Conservation (phyloP, 2,797 vertebrate genomes). For the Thripadectes ignobilis region DNA sequence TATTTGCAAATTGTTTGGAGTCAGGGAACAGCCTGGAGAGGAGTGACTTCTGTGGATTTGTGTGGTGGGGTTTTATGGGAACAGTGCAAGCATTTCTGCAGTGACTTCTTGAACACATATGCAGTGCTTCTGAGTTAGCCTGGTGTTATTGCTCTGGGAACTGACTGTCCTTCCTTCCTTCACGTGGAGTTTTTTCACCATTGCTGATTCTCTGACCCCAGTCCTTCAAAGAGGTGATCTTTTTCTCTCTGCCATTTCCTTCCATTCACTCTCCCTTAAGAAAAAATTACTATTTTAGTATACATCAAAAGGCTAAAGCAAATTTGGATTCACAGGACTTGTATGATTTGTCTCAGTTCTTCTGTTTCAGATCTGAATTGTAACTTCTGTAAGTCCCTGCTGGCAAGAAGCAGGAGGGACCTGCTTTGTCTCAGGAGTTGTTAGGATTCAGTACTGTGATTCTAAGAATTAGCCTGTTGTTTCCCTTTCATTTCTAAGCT, state of each 20-base stretch:
- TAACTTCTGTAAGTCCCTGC: background rate
- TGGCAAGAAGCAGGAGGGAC: background rate
- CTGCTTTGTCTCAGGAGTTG: background rate
- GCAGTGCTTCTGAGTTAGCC: background rate
- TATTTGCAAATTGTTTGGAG: background rate
- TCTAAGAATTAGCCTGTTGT: background rate
- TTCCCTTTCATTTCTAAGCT: background rate
- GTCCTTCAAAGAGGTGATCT: background rate
- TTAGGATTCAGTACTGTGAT: background rate
- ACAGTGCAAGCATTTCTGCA: background rate
- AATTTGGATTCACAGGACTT: background rate
- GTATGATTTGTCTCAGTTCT: background rate
- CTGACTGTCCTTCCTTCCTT: background rate
- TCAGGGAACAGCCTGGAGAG: background rate
- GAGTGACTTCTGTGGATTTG: background rate
- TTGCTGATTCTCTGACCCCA: background rate
- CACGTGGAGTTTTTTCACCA: fast-evolving
- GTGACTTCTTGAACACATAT: background rate
- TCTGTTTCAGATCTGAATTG: background rate
- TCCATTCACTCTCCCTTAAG: background rate
- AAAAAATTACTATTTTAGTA: background rate
- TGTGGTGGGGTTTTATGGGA: background rate
- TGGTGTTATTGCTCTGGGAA: background rate
- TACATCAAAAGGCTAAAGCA: background rate
- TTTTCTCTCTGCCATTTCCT: background rate